These are phyloP conservation scores for Omphaloscelis lunosa DNA, from an alignment of 2,888 invertebrate species.

Conservation along the genomic window DNA sequence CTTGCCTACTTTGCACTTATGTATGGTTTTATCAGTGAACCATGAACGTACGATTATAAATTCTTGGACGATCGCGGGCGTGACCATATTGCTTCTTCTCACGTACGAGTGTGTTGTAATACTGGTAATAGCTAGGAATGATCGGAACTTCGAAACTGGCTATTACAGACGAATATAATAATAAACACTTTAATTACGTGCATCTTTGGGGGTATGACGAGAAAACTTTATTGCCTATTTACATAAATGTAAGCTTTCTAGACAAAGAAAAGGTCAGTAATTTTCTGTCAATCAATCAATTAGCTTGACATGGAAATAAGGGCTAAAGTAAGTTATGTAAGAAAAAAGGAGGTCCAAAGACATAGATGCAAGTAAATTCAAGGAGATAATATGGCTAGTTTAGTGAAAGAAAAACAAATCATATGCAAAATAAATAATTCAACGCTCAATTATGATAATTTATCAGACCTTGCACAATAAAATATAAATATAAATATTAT, in stretches of 20 bases:
- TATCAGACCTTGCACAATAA: conserved; percentile 29
- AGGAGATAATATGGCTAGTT: neutral
- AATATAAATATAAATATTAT: conserved; percentile 36
- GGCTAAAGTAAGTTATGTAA: neutral
- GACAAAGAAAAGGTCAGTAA: neutral
- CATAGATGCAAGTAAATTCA: too few species aligned
- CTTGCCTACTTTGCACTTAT: neutral
- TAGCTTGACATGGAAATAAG: neutral
- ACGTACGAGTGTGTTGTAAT: conserved; percentile 39
- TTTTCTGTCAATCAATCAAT: neutral
- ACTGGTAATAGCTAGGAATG: neutral
- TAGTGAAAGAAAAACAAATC: neutral
- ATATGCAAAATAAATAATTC: conserved; percentile 20
- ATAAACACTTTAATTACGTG: neutral
- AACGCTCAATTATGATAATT: conserved; percentile 40
- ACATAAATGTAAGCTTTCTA: neutral
- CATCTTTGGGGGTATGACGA: too few species aligned
- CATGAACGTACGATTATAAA: conserved; percentile 49
- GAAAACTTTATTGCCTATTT: too few species aligned
- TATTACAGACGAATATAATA: neutral
- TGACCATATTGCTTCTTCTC: conserved; percentile 39
- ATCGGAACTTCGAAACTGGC: neutral
- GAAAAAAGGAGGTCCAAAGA: neutral
- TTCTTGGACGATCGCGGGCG: conserved; percentile 12
- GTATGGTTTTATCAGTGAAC: conserved; percentile 26